Evolutionary conservation across 2,888 invertebrate species (phyloP), one percentile per base, ranked within the genome.

Genomic region (Metacarcinus magister): DNA sequence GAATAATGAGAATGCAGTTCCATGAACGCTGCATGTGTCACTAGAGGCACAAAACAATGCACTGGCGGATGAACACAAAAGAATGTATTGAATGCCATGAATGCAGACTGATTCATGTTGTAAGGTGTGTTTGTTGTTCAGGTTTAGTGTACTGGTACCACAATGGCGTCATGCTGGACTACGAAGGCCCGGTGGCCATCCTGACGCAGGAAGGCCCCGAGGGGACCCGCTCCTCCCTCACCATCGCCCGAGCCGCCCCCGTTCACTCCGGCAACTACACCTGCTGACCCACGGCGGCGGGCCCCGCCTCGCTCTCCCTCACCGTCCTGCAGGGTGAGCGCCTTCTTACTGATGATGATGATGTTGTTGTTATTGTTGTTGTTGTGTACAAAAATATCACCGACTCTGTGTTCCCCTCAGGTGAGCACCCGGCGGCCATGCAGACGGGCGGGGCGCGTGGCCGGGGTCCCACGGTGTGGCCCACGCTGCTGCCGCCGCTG

Each of bases 251-350:
- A 23, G 96, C 96, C 44, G 91, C 95, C 28, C 91, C 92, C 44
- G 19, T 48, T 4, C 94, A 96, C 95, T 96, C 96, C 8, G 96
- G 96, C 32, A 96, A 96, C 95, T 96, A 96, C 94, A 96, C 96
- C 44, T 96, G 96, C 95, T 96, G 96, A 94, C 96, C 96, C 75
- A 96, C 96, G 48, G 95, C 95, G 1, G 96, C 96, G 23, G 87
- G 75, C 4, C 67, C 95, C 19, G 95, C 96, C 93, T 96, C 96
- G 4, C 96, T 96, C 90, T 32, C 94, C 94, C 93, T 96, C 94
- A 96, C 96, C 28, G 96, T 96, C 23, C 82, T 96, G 32, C 91
- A 95, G 13, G 95, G 95, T 95, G 54, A 87, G 39, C 46, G 44
- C 43, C 19, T 28, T 13, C n/a, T 32, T 10, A 43, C 43, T 89